Conservation (phyloP, 1,140 invertebrate species). For the Zaprionus camerounensis region DNA sequence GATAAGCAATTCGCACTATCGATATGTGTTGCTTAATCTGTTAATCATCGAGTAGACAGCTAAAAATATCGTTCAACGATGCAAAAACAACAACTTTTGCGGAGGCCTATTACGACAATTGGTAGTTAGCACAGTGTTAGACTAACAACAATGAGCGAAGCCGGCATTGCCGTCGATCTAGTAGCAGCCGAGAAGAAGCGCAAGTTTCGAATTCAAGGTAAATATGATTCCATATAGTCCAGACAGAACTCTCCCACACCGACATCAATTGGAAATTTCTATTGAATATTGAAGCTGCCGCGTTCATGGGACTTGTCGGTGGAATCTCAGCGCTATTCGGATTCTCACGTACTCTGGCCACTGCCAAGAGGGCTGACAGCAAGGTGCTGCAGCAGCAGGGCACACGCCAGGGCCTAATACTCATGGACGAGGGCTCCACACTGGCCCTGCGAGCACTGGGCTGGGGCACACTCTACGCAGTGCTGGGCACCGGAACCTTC, state of each 20-base stretch:
- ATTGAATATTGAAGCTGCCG: constrained; percentile 84
- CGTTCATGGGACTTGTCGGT: constrained; percentile 91
- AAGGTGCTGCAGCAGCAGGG: constrained; percentile 93
- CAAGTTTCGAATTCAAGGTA: constrained; percentile 75
- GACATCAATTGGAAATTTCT: background rate
- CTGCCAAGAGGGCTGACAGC: constrained; percentile 92
- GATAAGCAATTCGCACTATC: background rate
- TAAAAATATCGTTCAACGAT: constrained; percentile 5
- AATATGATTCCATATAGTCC: constrained; percentile 42
- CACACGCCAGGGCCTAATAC: constrained; percentile 87
- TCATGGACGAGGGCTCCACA: constrained; percentile 90
- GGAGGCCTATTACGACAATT: constrained; percentile 56
- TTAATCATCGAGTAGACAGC: background rate
- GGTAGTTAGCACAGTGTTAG: background rate
- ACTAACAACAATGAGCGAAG: constrained; percentile 53
- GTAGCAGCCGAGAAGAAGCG: constrained; percentile 63
- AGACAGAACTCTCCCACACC: background rate
- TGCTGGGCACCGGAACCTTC: constrained; percentile 91
- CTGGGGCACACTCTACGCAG: constrained; percentile 94
- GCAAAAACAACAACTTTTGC: background rate
- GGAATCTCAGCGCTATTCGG: constrained; percentile 92
- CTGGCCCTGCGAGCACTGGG: constrained; percentile 93
- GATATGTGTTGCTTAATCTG: background rate
- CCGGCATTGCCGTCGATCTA: constrained; percentile 48
- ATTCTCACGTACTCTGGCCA: constrained; percentile 91